phyloP scores from a whole-genome alignment of 37 sponge, comb jelly and placozoan genomes.

The Spongilla lacustris region DNA sequence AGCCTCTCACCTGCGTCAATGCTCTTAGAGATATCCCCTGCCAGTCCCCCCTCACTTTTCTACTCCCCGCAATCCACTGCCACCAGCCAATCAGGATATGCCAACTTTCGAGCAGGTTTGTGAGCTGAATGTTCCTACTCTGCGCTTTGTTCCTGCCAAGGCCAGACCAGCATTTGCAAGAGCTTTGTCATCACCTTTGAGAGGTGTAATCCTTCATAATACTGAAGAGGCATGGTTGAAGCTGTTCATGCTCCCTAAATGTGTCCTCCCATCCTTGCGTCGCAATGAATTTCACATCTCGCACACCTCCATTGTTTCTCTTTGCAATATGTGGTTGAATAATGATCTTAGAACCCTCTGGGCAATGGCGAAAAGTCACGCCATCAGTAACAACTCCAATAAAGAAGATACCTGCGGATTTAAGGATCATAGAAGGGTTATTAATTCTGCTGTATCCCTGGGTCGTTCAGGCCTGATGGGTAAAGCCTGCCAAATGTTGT shows the following conservation, averaged over 20 bases:
- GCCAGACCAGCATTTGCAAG: background rate
- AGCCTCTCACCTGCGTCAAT: background rate
- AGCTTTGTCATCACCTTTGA: background rate
- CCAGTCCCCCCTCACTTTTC: background rate
- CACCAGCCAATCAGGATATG: background rate
- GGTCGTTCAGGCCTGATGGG: background rate
- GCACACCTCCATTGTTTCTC: no score
- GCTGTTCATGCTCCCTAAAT: background rate
- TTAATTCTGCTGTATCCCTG: background rate
- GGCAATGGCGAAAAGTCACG: background rate
- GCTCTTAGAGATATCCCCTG: no score
- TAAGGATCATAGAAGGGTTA: background rate
- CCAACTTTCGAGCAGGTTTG: background rate
- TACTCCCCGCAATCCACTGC: background rate
- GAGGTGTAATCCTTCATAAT: background rate
- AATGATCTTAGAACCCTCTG: no score
- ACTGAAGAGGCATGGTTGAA: background rate
- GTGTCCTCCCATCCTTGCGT: no score
- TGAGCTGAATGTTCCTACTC: background rate
- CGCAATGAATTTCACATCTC: no score
- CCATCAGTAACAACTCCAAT: background rate
- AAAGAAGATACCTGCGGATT: background rate
- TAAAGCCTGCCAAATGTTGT: background rate
- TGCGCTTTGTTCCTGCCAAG: background rate
- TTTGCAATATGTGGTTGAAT: no score